A percentile compares a stretch with the other conserved stretches of the same genome.
These are phyloP conservation scores for Dynastes hyllus DNA, from an alignment of 2,888 invertebrate genomes.

Conservation along the genomic window DNA sequence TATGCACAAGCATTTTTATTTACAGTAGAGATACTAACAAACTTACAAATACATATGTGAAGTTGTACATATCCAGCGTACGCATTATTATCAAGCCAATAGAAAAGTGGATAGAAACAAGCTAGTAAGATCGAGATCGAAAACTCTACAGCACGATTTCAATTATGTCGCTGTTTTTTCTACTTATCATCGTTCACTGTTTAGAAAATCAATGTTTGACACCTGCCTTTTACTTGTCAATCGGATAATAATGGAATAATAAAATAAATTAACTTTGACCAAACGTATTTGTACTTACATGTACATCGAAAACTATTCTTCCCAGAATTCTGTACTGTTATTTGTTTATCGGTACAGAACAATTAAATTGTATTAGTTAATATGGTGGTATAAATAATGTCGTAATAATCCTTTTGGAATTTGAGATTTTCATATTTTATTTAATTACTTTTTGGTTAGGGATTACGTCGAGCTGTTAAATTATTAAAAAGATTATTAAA, in stretches of 20 bases:
- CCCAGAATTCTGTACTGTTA: not conserved
- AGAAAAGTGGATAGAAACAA: constrained; percentile 7
- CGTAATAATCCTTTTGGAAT: too few relatives aligned
- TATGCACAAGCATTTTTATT: too few relatives aligned
- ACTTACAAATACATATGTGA: not conserved
- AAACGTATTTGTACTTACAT: constrained; percentile 3
- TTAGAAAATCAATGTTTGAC: constrained; percentile 10
- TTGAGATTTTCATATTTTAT: too few relatives aligned
- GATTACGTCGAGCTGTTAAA: too few relatives aligned
- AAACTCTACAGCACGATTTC: constrained; percentile 8
- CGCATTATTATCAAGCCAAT: constrained; percentile 2
- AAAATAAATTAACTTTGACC: not conserved
- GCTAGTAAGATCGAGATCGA: constrained; percentile 4
- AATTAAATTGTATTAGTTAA: too few relatives aligned
- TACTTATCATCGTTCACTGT: constrained; percentile 2
- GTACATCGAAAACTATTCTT: not conserved
- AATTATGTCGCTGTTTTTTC: constrained; percentile 6
- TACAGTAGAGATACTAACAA: not conserved
- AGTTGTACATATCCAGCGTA: not conserved
- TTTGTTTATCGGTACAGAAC: not conserved
- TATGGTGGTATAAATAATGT: too few relatives aligned
- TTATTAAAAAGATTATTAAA: too few relatives aligned
- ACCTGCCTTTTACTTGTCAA: constrained; percentile 23
- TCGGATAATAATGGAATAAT: constrained; percentile 15
- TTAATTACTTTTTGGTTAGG: too few relatives aligned